These are phyloP conservation scores for Tachina fera DNA, from an alignment of 2,888 invertebrate species.

Conservation along the genomic window DNA sequence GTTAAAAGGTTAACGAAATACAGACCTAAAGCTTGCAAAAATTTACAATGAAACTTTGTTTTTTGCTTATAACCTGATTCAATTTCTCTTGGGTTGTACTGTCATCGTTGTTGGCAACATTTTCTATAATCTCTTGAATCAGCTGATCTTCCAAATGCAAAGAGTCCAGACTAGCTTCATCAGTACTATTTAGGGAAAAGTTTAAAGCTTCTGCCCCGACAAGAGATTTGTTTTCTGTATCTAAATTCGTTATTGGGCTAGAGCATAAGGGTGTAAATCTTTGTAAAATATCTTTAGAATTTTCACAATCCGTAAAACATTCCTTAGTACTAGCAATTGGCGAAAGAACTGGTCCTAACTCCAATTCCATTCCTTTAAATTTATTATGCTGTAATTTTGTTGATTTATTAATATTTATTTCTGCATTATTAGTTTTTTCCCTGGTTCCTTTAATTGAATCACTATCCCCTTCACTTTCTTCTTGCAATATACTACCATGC, in stretches of 20 bases:
- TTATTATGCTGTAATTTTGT: no score
- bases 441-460: background rate
- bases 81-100: constrained; percentile 30
- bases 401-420: background rate
- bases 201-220: constrained; percentile 18
- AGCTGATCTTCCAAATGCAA: constrained; percentile 46
- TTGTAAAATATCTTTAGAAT: constrained; percentile 48
- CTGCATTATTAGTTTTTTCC: background rate
- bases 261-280: constrained; percentile 20
- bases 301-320: constrained; percentile 1
- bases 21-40: background rate
- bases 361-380: background rate
- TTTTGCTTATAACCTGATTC: constrained; percentile 23
- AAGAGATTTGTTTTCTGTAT: background rate
- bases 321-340: background rate
- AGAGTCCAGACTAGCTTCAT: background rate
- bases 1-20: no score
- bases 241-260: background rate
- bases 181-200: background rate
- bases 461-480: constrained; percentile 37
- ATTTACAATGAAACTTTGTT: background rate
- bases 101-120: constrained; percentile 26
- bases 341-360: background rate
- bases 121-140: constrained; percentile 59
- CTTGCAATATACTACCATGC: constrained; percentile 67